Conservation (phyloP, 2,113 vertebrate genomes). For the Orthochromis indermauri region DNA sequence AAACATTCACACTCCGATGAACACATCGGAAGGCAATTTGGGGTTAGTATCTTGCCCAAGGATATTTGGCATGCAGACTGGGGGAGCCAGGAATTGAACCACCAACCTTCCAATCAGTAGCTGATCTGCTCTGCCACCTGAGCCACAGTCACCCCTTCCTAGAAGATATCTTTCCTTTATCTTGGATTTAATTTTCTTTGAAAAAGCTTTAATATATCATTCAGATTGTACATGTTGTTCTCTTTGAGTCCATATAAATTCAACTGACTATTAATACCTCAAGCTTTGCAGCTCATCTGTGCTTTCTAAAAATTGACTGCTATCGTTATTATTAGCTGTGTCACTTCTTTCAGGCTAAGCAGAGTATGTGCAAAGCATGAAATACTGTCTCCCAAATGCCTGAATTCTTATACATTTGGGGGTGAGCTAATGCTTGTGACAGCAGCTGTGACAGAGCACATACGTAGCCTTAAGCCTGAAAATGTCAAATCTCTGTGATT, state of each 20-base stretch:
- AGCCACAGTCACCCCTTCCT: too few species aligned
- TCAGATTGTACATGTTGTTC: neutral
- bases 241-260: neutral
- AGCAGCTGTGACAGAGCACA: neutral
- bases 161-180: neutral
- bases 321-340: neutral
- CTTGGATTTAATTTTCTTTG: neutral
- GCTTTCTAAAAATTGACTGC: neutral
- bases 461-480: neutral
- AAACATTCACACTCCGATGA: neutral
- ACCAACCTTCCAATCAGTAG: too few species aligned
- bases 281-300: neutral
- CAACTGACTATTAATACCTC: neutral
- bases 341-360: neutral
- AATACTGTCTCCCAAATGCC: neutral
- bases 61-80: too few species aligned
- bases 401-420: neutral
- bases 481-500: conserved; percentile 24
- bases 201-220: neutral
- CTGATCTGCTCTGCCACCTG: too few species aligned
- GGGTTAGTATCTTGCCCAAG: neutral
- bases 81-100: too few species aligned
- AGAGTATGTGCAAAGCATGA: neutral
- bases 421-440: neutral
- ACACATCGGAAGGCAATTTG: neutral